Evolutionary conservation across 2,113 vertebrate genomes (phyloP).

Genomic region (Zosterops japonicus): DNA sequence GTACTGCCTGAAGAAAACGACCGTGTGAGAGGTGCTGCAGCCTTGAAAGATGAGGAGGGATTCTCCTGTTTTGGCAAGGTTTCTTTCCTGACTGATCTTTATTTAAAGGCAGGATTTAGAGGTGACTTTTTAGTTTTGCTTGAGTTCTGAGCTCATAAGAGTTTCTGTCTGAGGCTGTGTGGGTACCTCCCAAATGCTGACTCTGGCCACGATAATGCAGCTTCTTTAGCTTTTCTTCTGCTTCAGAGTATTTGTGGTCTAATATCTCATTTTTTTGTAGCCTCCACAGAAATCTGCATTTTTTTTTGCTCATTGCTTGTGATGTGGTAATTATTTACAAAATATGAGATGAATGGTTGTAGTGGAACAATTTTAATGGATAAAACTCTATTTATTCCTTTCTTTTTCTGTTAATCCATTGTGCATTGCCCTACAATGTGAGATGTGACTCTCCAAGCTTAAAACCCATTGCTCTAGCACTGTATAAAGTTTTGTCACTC

Average conservation of each 20-base stretch:
- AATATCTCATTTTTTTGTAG: not conserved
- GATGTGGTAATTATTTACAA: not conserved
- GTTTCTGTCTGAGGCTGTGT: not conserved
- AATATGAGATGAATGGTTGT: not conserved
- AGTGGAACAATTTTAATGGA: not conserved
- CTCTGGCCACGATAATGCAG: not conserved
- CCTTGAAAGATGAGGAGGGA: not conserved
- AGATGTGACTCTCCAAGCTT: not conserved
- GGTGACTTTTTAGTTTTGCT: not conserved
- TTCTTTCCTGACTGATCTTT: not conserved
- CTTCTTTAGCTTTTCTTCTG: not conserved
- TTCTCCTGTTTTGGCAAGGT: not conserved
- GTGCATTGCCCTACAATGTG: not conserved
- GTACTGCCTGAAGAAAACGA: not conserved
- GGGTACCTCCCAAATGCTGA: not conserved
- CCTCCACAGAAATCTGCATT: not conserved
- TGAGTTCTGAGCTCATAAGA: not conserved
- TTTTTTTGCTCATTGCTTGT: not conserved
- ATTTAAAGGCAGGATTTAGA: not conserved
- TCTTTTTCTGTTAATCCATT: not conserved
- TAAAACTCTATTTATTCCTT: not conserved
- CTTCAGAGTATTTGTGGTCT: not conserved
- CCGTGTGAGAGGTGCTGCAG: not conserved
- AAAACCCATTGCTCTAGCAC: not conserved
- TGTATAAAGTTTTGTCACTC: not conserved